Evolutionary conservation across 2,797 vertebrate genomes (phyloP), one percentile per base, ranked within the genome.

Genomic region (Caiman crocodilus): DNA sequence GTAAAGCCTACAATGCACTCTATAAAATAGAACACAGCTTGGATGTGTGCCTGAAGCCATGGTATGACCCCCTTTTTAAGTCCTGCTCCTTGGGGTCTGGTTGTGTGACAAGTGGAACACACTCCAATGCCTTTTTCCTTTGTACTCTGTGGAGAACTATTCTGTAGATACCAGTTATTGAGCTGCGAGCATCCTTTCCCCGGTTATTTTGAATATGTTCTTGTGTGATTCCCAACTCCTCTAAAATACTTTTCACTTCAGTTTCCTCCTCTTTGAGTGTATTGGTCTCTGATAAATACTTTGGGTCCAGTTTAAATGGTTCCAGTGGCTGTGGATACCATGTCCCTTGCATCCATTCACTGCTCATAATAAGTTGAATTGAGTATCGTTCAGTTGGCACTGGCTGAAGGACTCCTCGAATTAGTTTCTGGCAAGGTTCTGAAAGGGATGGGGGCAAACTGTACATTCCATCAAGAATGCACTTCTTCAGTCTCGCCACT

Each of bases 1-100:
- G 23, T 26, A 58, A 94, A 91, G 84, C 71, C 78, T 79, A 26
- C 32, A 88, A 85, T 57, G 79, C 83, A 69, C n/a, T 95, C 99
- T 98, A 99, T 98, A 99, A 98, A 98, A 99, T 98, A n/a, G 98
- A 98, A 91, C 99, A 99, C 75, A 99, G 98, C 97, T 99, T 99
- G n/a, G 99, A 99, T 2, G 99, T 99, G 93, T 99, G 98, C 89
- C 98, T 98, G 94, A 99, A 97, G 96, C 98, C 98, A 7, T 97
- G 97, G 93, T 98, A 98, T 67, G 98, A 97, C 85, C 98, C 98
- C 56, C 98, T 99, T 95, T 98, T 99, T 0, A 93, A 84, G 65
- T 98, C 96, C 10, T 91, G 96, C 65, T 97, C 96, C 76, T 95
- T 97, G 13, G 95, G 88, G 13, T 97, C 98, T 56, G 97, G 97